Evolutionary conservation across 2,113 vertebrate genomes (phyloP).

Genomic region (Corvus hawaiiensis): DNA sequence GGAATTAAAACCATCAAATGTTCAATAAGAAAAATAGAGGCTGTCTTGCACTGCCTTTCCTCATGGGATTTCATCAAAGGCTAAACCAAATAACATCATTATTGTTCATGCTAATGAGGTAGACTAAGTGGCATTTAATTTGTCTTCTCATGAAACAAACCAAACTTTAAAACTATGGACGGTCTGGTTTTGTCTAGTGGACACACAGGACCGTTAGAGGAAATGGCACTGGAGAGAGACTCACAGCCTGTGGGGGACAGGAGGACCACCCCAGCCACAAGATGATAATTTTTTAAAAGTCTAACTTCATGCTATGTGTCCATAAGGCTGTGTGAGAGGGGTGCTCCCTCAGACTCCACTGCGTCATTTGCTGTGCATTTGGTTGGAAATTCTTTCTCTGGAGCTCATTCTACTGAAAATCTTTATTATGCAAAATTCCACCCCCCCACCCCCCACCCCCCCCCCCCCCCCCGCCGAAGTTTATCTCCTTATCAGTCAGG

Average conservation of each 20-base stretch:
- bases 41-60: not conserved
- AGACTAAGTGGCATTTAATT: not conserved
- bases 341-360: not conserved
- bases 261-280: not conserved
- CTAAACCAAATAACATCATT: not conserved
- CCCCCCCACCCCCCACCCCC: too few relatives aligned
- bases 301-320: not conserved
- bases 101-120: not conserved
- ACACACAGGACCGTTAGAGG: not conserved
- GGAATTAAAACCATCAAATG: not conserved
- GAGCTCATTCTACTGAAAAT: not conserved
- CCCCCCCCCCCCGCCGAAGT: not conserved
- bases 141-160: not conserved
- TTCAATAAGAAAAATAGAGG: not conserved
- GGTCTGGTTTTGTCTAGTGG: not conserved
- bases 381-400: not conserved
- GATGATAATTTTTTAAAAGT: not conserved
- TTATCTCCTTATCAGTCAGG: not conserved
- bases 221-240: not conserved
- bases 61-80: not conserved
- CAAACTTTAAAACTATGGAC: not conserved
- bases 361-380: not conserved
- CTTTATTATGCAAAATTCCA: not conserved
- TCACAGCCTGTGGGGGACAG: not conserved
- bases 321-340: fast-evolving